Base-by-base conservation (phyloP, 2,888 invertebrate species). In the Caenorhabditis uteleia region DNA sequence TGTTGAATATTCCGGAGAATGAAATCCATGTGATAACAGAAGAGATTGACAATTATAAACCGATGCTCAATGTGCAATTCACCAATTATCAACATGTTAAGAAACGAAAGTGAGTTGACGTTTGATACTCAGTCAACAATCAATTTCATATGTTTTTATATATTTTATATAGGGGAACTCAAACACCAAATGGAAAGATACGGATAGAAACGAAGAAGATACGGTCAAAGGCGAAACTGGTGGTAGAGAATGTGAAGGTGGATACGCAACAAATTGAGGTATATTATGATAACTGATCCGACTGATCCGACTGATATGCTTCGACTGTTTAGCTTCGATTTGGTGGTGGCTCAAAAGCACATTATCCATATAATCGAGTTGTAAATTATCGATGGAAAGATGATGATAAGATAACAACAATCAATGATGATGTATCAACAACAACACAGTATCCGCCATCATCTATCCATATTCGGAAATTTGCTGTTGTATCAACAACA, bases 291-390 rank as follows among this genome's bases (percentile, higher is more conserved):
- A 21, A 20, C 14, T 29, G 14, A 8, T 29, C 31, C 7, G 7
- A 29, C 8, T 29, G n/a, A n/a, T n/a, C n/a, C n/a, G n/a, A n/a
- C n/a, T n/a, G n/a, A n/a, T n/a, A n/a, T n/a, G n/a, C n/a, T n/a
- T n/a, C n/a, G n/a, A n/a, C n/a, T n/a, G n/a, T 61, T 31, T 43
- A 64, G 56, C 48, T 66, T 5, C 51, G 59, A 3, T 66, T 66
- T 33, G 66, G 66, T 12, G 66, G 66, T 3, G 59, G 54, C 21
- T 50, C 59, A 7, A 59, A 60, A 42, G 51, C 53, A 1, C 66
- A 66, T 21, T 60, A 29, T 33, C 66, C 66, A 2, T 66, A 66
- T 21, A 59, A 59, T 42, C 50, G 66, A 27, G 66, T 66, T 10
- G 51, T 58, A 10, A 43, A 47, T 39, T 60, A 50, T 46, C 39